phyloP scores from a whole-genome alignment of 1,140 invertebrate genomes.

The Bombus ignitus region DNA sequence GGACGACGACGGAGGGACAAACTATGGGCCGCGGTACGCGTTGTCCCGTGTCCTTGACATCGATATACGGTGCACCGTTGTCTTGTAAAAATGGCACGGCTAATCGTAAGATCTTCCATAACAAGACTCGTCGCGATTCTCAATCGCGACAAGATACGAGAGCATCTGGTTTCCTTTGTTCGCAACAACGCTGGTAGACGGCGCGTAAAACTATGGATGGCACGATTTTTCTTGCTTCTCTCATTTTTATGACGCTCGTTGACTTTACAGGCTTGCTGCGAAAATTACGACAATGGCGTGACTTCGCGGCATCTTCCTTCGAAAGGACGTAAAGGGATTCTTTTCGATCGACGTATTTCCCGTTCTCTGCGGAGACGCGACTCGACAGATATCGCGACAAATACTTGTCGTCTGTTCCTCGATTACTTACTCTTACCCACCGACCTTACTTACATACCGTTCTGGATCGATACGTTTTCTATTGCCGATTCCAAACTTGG shows the following conservation, averaged over 20 bases:
- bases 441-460: too few species aligned
- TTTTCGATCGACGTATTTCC: neutral
- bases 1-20: neutral
- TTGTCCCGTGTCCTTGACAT: constrained; percentile 66
- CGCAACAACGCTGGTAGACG: too few species aligned
- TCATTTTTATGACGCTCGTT: too few species aligned
- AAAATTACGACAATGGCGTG: constrained; percentile 29
- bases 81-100: constrained; percentile 43
- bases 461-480: neutral
- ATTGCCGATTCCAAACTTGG: neutral
- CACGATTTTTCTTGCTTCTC: too few species aligned
- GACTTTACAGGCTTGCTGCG: constrained; percentile 5
- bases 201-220: too few species aligned
- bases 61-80: constrained; percentile 51
- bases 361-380: neutral
- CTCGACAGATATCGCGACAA: neutral
- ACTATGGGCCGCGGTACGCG: constrained; percentile 25
- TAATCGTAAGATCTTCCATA: constrained; percentile 34
- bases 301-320: constrained; percentile 19
- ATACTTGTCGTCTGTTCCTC: neutral
- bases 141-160: constrained; percentile 23
- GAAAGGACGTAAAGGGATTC: neutral
- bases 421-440: too few species aligned
- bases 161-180: neutral
- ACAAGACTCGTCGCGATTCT: constrained; percentile 47